phyloP scores from a whole-genome alignment of 2,113 vertebrate genomes.

The Verasper variegatus region DNA sequence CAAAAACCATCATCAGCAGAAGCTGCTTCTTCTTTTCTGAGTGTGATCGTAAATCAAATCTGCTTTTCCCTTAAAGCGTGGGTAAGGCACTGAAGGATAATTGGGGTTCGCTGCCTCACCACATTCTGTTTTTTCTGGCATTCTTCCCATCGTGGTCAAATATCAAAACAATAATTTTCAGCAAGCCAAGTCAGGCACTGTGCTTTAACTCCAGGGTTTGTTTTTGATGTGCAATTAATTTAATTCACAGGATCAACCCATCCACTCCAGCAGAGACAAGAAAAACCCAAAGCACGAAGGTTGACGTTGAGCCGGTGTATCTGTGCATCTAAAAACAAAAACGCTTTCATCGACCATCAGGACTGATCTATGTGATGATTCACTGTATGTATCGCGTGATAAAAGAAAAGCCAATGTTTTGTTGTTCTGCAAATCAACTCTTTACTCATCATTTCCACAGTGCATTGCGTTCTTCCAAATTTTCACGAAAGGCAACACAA shows the following conservation, averaged over 20 bases:
- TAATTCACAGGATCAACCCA: background rate
- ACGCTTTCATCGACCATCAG: too few species aligned
- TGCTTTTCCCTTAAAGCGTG: background rate
- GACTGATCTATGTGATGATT: too few species aligned
- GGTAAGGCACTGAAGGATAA: slow-evolving; percentile 1
- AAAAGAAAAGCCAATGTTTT: too few species aligned
- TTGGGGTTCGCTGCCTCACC: background rate
- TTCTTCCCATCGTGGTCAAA: slow-evolving; percentile 18
- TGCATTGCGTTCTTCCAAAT: background rate
- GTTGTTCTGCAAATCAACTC: too few species aligned
- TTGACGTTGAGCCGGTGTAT: too few species aligned
- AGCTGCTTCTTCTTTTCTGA: too few species aligned
- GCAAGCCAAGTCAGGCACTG: slow-evolving; percentile 10
- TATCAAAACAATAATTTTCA: slow-evolving; percentile 36
- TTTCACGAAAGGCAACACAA: background rate
- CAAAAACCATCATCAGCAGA: background rate
- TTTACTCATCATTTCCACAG: background rate
- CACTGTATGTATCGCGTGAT: too few species aligned
- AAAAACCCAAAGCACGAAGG: too few species aligned
- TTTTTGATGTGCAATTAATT: background rate
- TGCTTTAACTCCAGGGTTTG: background rate
- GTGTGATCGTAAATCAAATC: background rate
- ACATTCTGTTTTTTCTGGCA: background rate
- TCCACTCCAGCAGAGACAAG: background rate
- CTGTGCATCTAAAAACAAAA: too few species aligned